These are phyloP conservation scores for Porites lutea DNA, from an alignment of 64 coral and sea anemone species.

Conservation along the genomic window DNA sequence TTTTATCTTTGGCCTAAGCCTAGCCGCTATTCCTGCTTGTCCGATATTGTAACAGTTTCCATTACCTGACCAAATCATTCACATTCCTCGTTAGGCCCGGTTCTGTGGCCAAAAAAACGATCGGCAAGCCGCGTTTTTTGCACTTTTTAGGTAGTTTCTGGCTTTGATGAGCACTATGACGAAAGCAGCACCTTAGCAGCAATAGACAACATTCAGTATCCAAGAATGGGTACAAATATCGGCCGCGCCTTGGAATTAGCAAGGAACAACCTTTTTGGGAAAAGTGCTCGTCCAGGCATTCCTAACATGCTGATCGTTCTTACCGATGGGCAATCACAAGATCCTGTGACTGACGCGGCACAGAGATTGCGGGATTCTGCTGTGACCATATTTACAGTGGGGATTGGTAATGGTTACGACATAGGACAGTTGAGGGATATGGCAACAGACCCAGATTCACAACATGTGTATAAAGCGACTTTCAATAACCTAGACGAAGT, in stretches of 20 bases:
- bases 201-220: constrained; percentile 25
- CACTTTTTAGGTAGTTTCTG: background rate
- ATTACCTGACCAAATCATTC: too few relatives aligned
- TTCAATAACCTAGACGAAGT: constrained; percentile 52
- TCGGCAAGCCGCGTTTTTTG: background rate
- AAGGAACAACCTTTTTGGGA: background rate
- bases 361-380: constrained; percentile 35
- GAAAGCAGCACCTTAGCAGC: constrained; percentile 2
- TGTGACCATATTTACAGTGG: constrained; percentile 40
- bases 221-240: background rate
- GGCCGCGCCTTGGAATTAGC: constrained; percentile 8
- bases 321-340: constrained; percentile 9
- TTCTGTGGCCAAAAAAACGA: too few relatives aligned
- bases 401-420: constrained; percentile 43
- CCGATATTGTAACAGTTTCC: too few relatives aligned
- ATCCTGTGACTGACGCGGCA: constrained; percentile 25
- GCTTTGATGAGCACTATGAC: constrained; percentile 13
- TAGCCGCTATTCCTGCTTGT: too few relatives aligned
- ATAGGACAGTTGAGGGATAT: constrained; percentile 18
- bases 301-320: constrained; percentile 23
- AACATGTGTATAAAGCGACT: constrained; percentile 59
- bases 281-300: background rate
- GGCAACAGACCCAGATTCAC: constrained; percentile 48
- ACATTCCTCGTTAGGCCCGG: too few relatives aligned
- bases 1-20: too few relatives aligned